Conservation (phyloP, 2,888 invertebrate genomes). For the Acronicta leporina region DNA sequence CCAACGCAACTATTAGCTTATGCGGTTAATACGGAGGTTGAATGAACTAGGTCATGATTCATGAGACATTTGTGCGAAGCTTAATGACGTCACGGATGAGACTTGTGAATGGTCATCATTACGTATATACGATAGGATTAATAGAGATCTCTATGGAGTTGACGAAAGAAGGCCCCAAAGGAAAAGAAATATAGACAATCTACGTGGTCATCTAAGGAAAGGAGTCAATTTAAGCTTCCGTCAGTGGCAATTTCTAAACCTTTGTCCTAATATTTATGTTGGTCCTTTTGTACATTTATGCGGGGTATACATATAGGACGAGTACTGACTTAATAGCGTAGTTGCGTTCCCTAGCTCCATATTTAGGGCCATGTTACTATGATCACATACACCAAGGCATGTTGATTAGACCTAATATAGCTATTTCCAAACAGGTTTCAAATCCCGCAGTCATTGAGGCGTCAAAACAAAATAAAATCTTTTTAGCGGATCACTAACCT, state of each 20-base stretch:
- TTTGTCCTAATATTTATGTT: not conserved
- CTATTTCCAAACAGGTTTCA: constrained; percentile 32
- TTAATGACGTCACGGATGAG: constrained; percentile 39
- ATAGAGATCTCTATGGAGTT: constrained; percentile 9
- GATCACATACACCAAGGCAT: not conserved
- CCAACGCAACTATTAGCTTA: constrained; percentile 17
- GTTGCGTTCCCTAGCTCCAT: too few species aligned
- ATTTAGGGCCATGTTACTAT: too few species aligned
- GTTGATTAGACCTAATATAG: constrained; percentile 13
- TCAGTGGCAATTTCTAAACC: not conserved
- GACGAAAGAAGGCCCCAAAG: not conserved
- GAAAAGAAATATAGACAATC: not conserved
- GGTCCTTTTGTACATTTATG: too few species aligned
- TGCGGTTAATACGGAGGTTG: constrained; percentile 26
- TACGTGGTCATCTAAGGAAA: not conserved
- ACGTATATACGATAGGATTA: constrained; percentile 20
- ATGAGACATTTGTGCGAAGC: constrained; percentile 32
- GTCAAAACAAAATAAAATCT: constrained; percentile 43
- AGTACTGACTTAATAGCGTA: too few species aligned
- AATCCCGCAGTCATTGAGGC: constrained; percentile 29
- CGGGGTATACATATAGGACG: too few species aligned
- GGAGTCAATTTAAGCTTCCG: not conserved
- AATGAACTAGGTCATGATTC: constrained; percentile 51
- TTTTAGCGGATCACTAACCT: constrained; percentile 32
- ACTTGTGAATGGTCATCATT: constrained; percentile 18